These are phyloP conservation scores for Seira ritae DNA, from an alignment of 2,888 invertebrate species.

Conservation along the genomic window DNA sequence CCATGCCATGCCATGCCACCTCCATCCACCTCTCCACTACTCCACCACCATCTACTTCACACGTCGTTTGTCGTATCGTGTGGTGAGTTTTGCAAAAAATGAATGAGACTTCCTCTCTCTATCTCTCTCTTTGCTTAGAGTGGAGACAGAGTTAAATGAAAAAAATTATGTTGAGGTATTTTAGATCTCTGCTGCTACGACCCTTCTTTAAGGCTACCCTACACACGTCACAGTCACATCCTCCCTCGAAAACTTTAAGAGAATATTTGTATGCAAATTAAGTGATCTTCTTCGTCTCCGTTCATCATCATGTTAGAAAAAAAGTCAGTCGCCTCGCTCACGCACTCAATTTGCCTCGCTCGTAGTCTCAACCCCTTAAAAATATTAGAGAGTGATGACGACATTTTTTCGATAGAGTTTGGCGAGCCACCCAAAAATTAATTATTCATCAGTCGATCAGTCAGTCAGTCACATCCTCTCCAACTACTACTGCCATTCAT, in stretches of 20 bases:
- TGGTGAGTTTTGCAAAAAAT: not conserved
- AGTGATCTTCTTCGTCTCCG: not conserved
- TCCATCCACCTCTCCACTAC: slow-evolving; percentile 4
- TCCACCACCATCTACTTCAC: slow-evolving; percentile 3
- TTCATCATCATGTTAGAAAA: not conserved
- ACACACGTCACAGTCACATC: not conserved
- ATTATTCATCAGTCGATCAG: not conserved
- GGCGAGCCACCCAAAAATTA: not conserved
- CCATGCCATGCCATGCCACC: too few relatives aligned
- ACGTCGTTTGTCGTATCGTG: not conserved
- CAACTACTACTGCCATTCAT: slow-evolving; percentile 44
- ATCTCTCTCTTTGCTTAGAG: not conserved
- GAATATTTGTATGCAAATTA: not conserved
- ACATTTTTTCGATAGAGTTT: too few relatives aligned
- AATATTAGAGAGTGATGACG: not conserved
- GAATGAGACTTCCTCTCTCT: not conserved
- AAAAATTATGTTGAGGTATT: not conserved
- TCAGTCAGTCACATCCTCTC: not conserved
- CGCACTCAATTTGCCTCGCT: slow-evolving; percentile 13
- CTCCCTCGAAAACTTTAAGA: not conserved
- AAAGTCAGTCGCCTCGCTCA: not conserved
- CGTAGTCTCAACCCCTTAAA: slow-evolving; percentile 18
- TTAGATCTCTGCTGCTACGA: not conserved
- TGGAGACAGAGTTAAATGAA: not conserved
- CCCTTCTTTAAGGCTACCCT: not conserved